These are phyloP conservation scores for Diorhabda elongata DNA, from an alignment of 1,140 invertebrate species.

Conservation along the genomic window DNA sequence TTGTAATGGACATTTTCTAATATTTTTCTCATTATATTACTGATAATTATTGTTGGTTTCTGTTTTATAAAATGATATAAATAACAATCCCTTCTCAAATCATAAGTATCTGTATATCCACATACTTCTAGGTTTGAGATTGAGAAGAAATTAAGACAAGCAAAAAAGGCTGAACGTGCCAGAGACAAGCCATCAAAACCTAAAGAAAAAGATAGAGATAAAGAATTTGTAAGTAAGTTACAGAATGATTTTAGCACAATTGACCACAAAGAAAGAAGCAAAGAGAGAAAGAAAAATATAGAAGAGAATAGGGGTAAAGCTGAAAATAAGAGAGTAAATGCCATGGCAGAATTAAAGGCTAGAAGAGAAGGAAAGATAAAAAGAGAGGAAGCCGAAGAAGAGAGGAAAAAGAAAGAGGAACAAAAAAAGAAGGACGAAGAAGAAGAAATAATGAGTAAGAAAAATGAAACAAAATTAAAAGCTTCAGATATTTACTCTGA, in stretches of 20 bases:
- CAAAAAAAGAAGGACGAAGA: constrained; percentile 59
- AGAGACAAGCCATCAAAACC: constrained; percentile 53
- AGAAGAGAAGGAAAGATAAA: constrained; percentile 71
- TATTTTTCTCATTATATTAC: too few species aligned
- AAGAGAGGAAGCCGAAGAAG: constrained; percentile 53
- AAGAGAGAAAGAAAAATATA: constrained; percentile 88
- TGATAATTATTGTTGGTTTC: too few species aligned
- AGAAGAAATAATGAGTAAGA: constrained; percentile 51
- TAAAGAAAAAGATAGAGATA: constrained; percentile 55
- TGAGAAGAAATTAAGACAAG: constrained; percentile 86
- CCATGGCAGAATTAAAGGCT: constrained; percentile 87
- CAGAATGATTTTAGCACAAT: constrained; percentile 50
- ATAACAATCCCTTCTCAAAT: too few species aligned
- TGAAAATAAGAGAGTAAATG: constrained; percentile 78
- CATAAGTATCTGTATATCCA: too few species aligned
- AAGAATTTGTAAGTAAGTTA: constrained; percentile 49
- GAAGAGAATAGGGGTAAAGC: constrained; percentile 73
- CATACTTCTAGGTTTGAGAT: constrained; percentile 80
- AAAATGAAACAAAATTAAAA: constrained; percentile 67
- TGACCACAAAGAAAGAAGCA: constrained; percentile 74
- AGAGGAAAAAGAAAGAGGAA: constrained; percentile 51
- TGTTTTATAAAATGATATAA: too few species aligned
- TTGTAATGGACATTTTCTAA: neutral
- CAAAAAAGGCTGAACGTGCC: constrained; percentile 75
- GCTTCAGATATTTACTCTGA: constrained; percentile 95